Conservation (phyloP, 2,888 invertebrate genomes). For the Ferdinandea cuprea region DNA sequence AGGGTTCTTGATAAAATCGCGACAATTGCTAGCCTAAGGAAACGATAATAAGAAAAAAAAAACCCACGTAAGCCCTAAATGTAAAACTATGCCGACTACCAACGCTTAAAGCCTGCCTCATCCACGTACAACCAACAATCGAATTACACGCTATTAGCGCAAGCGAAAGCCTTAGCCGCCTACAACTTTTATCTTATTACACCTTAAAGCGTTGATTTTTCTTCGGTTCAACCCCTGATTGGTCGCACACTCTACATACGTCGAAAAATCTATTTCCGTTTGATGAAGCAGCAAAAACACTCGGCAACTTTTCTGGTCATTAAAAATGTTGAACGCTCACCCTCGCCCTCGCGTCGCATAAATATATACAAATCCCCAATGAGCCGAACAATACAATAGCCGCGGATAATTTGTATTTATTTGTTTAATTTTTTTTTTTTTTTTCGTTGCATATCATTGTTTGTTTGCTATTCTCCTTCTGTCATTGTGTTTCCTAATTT, state of each 20-base stretch:
- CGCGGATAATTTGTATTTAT: slow-evolving; percentile 7
- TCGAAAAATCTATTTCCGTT: neutral
- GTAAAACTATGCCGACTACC: too few relatives aligned
- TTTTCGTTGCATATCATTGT: neutral
- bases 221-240: neutral
- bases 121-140: too few relatives aligned
- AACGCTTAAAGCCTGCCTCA: too few relatives aligned
- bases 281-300: slow-evolving; percentile 72
- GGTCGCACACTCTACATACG: neutral
- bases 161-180: neutral
- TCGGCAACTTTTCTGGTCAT: slow-evolving; percentile 9
- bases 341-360: neutral
- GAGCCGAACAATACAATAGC: slow-evolving; percentile 2
- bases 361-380: neutral
- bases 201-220: too few relatives aligned
- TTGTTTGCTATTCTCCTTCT: neutral
- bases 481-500: neutral
- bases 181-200: neutral
- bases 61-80: too few relatives aligned
- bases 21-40: too few relatives aligned
- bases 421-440: slow-evolving; percentile 14
- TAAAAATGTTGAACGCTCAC: slow-evolving; percentile 11
- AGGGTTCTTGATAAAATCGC: too few relatives aligned
- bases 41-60: too few relatives aligned
- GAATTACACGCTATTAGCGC: too few relatives aligned